A percentile compares a stretch with the other conserved stretches of the same genome.
Evolutionary conservation across 1,140 invertebrate genomes (phyloP).

Genomic region (Ostrea edulis): DNA sequence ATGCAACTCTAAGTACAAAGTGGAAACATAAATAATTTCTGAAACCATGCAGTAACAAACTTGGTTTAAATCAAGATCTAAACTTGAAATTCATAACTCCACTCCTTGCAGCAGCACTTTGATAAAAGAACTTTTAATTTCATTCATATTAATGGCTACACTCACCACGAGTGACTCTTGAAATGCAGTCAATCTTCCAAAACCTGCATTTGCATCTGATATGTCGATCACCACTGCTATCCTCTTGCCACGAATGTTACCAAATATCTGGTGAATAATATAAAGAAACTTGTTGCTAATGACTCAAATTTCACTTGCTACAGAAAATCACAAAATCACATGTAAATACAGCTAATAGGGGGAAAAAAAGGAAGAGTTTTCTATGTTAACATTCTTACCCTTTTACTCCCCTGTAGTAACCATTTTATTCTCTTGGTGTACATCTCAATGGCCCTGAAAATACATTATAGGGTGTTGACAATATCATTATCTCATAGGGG

Average conservation of each 20-base stretch:
- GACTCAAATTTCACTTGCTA: background rate
- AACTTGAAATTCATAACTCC: background rate
- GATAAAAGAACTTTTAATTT: background rate
- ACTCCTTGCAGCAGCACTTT: background rate
- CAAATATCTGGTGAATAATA: conserved; percentile 73
- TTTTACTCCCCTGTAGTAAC: conserved; percentile 78
- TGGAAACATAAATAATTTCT: no score
- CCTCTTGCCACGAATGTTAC: conserved; percentile 74
- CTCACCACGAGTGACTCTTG: conserved; percentile 77
- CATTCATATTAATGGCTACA: background rate
- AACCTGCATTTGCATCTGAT: conserved; percentile 78
- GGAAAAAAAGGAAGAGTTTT: no score
- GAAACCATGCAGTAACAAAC: background rate
- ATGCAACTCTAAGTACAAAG: no score
- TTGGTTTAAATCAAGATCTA: background rate
- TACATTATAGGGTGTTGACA: background rate
- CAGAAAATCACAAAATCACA: background rate
- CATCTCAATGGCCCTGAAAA: conserved; percentile 76
- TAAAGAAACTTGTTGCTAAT: background rate
- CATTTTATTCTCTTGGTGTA: conserved; percentile 79
- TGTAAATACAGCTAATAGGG: no score
- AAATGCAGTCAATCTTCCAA: conserved; percentile 75
- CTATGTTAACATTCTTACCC: conserved; percentile 63
- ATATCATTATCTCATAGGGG: background rate
- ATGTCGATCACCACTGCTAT: conserved; percentile 76